Evolutionary conservation across 2,113 vertebrate genomes (phyloP).

Genomic region (Oreochromis aureus): DNA sequence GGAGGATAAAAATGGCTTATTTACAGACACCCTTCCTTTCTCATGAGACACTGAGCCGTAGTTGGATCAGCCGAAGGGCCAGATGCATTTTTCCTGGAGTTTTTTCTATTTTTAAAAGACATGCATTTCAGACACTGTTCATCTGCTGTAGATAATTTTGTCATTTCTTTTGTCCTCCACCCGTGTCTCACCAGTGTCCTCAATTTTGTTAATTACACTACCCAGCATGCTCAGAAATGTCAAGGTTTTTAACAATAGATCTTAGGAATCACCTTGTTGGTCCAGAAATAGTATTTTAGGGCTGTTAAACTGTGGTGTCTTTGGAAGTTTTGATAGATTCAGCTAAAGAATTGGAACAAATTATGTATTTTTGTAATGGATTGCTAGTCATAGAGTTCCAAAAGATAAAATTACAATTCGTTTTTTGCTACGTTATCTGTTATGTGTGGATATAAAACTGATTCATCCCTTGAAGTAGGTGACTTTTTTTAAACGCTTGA

Average conservation of each 20-base stretch:
- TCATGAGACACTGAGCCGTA: neutral
- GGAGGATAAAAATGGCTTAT: neutral
- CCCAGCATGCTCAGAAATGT: neutral
- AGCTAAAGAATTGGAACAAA: neutral
- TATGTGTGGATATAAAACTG: neutral
- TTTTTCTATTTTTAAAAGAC: neutral
- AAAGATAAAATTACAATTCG: fast-evolving
- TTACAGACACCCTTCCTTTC: neutral
- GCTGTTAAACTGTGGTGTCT: neutral
- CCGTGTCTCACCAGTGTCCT: neutral
- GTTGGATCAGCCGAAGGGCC: neutral
- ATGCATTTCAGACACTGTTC: neutral
- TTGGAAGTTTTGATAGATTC: neutral
- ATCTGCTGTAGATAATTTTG: neutral
- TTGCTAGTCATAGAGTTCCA: neutral
- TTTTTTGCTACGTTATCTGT: neutral
- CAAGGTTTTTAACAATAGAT: neutral
- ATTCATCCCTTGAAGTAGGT: neutral
- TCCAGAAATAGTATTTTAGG: neutral
- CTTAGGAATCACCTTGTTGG: neutral
- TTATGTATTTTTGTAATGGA: neutral
- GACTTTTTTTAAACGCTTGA: neutral
- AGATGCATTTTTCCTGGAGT: neutral
- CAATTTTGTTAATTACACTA: neutral
- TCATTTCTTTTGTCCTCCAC: neutral